Percentiles rank a stretch among this genome's conserved stretches.
These are phyloP conservation scores for Cerastis leucographa DNA, from an alignment of 2,888 invertebrate genomes.

Conservation along the genomic window DNA sequence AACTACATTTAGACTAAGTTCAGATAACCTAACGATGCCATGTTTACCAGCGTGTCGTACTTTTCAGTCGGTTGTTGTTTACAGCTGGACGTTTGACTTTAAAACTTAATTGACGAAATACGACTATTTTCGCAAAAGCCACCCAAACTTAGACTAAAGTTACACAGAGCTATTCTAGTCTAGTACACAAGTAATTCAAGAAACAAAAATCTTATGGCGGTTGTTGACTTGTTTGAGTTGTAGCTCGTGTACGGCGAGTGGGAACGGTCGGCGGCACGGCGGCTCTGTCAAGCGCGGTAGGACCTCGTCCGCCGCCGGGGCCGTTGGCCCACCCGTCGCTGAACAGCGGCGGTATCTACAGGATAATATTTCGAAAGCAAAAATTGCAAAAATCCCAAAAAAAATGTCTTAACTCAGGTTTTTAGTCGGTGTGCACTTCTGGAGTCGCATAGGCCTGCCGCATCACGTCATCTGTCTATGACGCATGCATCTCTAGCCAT, in stretches of 20 bases:
- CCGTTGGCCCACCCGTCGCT: constrained; percentile 59
- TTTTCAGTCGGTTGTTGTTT: background rate
- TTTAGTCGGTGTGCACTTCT: constrained; percentile 12
- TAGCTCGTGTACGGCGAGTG: constrained; percentile 84
- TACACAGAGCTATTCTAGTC: background rate
- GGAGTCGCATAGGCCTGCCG: background rate
- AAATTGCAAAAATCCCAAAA: constrained; percentile 5
- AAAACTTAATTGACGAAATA: background rate
- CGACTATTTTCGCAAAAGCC: background rate
- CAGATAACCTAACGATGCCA: constrained; percentile 3
- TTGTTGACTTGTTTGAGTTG: constrained; percentile 72
- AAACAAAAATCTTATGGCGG: constrained; percentile 68
- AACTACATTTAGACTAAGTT: constrained; percentile 18
- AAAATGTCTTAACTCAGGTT: background rate
- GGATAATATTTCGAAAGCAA: constrained; percentile 22
- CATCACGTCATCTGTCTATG: background rate
- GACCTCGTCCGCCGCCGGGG: constrained; percentile 20
- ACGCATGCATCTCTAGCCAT: background rate
- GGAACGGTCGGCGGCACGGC: constrained; percentile 85
- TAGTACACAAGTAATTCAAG: constrained; percentile 31
- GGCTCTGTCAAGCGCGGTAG: constrained; percentile 64
- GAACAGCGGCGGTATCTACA: constrained; percentile 75
- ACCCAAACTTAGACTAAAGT: constrained; percentile 6
- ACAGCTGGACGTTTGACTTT: background rate
- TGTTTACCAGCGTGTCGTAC: background rate